Percentiles rank a stretch among this genome's conserved stretches.
phyloP scores from a whole-genome alignment of 2,113 vertebrate species.

The Ariopsis seemanni region DNA sequence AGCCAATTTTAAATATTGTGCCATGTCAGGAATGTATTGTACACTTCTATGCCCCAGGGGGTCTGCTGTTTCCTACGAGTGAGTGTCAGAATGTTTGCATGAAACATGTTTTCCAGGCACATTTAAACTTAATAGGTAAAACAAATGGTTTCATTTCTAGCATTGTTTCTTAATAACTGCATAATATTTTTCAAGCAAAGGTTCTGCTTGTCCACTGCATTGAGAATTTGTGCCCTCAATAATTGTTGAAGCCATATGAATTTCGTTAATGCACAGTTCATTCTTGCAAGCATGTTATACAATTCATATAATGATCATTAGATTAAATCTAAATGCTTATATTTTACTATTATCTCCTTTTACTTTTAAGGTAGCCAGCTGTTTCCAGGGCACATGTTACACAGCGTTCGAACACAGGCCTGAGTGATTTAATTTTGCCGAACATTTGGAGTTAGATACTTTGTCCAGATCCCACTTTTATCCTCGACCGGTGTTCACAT shows the following conservation, averaged over 20 bases:
- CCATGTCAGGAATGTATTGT: neutral
- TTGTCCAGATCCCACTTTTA: constrained; percentile 25
- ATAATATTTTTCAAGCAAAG: neutral
- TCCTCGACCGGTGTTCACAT: constrained; percentile 22
- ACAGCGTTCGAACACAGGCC: neutral
- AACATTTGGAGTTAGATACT: constrained; percentile 30
- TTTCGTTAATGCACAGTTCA: neutral
- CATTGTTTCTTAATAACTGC: neutral
- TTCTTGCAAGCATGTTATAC: neutral
- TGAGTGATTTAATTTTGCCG: neutral
- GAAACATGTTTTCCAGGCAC: neutral
- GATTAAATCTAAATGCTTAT: neutral
- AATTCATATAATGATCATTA: neutral
- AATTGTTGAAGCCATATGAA: neutral
- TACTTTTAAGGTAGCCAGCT: neutral
- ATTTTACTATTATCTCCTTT: neutral
- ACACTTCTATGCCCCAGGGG: neutral
- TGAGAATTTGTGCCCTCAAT: neutral
- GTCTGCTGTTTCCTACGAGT: neutral
- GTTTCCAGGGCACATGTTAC: neutral
- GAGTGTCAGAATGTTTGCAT: neutral
- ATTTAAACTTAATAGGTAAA: neutral
- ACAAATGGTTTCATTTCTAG: neutral
- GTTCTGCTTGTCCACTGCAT: neutral
- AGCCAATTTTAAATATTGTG: neutral